These are phyloP conservation scores for Manduca sexta DNA, from an alignment of 1,140 invertebrate species.

Conservation along the genomic window DNA sequence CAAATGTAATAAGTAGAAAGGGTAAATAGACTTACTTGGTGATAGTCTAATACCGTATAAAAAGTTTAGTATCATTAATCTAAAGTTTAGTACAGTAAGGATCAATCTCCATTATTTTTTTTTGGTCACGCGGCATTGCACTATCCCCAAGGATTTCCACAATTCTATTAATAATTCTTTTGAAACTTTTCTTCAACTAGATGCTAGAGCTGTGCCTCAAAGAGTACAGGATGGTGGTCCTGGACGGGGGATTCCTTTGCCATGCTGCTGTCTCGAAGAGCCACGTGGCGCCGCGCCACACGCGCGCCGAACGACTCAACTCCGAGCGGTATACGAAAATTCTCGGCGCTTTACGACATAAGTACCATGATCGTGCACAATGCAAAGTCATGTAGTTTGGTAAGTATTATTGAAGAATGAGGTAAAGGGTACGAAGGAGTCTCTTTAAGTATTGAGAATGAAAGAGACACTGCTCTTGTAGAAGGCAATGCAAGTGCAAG, in stretches of 20 bases:
- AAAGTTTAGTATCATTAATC: no score
- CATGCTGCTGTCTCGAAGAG: constrained; percentile 78
- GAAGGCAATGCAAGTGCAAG: no score
- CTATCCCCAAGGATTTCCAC: no score
- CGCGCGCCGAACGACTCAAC: constrained; percentile 75
- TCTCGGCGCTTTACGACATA: constrained; percentile 72
- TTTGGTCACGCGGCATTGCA: no score
- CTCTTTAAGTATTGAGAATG: no score
- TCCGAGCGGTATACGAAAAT: constrained; percentile 77
- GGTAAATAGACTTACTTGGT: no score
- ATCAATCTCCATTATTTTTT: no score
- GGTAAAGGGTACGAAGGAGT: neutral
- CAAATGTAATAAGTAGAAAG: no score
- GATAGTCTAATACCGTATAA: no score
- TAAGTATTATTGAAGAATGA: neutral
- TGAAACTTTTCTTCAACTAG: constrained; percentile 57
- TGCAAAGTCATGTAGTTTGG: constrained; percentile 71
- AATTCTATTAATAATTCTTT: no score
- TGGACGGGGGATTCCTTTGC: constrained; percentile 86
- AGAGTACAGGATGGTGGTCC: constrained; percentile 82
- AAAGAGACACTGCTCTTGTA: no score
- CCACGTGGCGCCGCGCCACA: constrained; percentile 53
- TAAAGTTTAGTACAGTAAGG: no score
- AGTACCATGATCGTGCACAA: constrained; percentile 75
- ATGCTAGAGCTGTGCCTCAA: constrained; percentile 87